phyloP scores from a whole-genome alignment of 1,140 invertebrate species.

The Ctenoplectra terminalis region DNA sequence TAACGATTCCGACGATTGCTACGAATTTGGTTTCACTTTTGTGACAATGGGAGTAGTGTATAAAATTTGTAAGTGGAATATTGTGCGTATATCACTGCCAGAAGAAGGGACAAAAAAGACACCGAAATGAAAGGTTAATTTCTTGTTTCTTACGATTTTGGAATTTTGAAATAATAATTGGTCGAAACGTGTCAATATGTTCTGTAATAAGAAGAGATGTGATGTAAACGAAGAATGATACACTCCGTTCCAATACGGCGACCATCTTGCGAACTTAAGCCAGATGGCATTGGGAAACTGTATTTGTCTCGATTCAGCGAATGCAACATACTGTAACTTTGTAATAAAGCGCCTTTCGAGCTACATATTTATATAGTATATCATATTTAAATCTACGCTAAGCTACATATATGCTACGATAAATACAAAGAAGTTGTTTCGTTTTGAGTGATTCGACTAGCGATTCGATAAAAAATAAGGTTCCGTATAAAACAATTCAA shows the following conservation, averaged over 20 bases:
- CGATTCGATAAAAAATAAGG: background rate
- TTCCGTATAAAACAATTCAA: background rate
- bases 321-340: background rate
- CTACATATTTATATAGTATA: background rate
- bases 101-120: too few species aligned
- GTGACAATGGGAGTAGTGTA: too few species aligned
- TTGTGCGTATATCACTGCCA: too few species aligned
- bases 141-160: too few species aligned
- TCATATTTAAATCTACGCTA: background rate
- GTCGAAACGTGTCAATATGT: constrained; percentile 7
- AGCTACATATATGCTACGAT: background rate
- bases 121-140: too few species aligned
- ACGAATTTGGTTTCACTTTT: too few species aligned
- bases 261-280: background rate
- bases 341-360: background rate
- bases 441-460: too few species aligned
- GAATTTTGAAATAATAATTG: background rate
- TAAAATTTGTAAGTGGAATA: too few species aligned
- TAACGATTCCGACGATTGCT: background rate
- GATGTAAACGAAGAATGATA: background rate
- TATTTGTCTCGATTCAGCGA: background rate
- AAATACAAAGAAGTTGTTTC: background rate
- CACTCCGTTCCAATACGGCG: background rate
- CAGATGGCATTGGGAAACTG: background rate
- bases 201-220: background rate